These are phyloP conservation scores for Enteromius thamalakanensis DNA, from an alignment of 2,797 vertebrate genomes.

Conservation along the genomic window DNA sequence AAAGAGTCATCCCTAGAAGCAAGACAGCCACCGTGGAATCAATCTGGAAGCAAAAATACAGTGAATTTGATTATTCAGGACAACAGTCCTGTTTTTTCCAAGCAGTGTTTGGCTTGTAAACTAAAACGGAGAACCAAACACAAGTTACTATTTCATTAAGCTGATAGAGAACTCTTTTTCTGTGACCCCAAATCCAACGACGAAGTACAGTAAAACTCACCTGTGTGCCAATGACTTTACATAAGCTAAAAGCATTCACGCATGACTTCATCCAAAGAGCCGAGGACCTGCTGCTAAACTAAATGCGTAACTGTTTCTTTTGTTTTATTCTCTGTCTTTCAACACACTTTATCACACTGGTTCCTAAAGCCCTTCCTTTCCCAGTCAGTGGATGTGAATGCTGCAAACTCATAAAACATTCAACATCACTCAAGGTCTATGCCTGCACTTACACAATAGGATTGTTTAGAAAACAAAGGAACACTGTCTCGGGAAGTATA, in stretches of 20 bases:
- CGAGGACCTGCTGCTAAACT: conserved; percentile 12
- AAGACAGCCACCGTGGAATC: conserved; percentile 8
- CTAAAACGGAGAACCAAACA: neutral
- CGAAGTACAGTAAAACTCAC: neutral
- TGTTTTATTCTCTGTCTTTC: conserved; percentile 45
- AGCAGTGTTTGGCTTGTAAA: neutral
- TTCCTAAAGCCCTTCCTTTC: conserved; percentile 42
- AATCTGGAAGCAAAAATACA: conserved; percentile 3
- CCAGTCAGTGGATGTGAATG: conserved; percentile 61
- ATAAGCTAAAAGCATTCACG: conserved; percentile 18
- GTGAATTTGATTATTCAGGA: conserved; percentile 40
- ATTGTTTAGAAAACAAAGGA: conserved; percentile 74
- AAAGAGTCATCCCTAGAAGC: neutral
- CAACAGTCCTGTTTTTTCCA: conserved; percentile 8
- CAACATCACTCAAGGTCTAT: conserved; percentile 76
- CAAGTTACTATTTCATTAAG: conserved; percentile 3
- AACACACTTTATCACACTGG: conserved; percentile 33
- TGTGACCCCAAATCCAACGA: neutral
- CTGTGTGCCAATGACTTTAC: conserved; percentile 9
- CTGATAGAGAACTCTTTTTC: neutral
- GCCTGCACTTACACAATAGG: conserved; percentile 74
- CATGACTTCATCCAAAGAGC: conserved; percentile 4
- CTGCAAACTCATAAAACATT: conserved; percentile 80
- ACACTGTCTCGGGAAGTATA: conserved; percentile 69
- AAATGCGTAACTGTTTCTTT: conserved; percentile 18